Conservation (phyloP, 2,888 invertebrate species). For the Ferrisia virgata region DNA sequence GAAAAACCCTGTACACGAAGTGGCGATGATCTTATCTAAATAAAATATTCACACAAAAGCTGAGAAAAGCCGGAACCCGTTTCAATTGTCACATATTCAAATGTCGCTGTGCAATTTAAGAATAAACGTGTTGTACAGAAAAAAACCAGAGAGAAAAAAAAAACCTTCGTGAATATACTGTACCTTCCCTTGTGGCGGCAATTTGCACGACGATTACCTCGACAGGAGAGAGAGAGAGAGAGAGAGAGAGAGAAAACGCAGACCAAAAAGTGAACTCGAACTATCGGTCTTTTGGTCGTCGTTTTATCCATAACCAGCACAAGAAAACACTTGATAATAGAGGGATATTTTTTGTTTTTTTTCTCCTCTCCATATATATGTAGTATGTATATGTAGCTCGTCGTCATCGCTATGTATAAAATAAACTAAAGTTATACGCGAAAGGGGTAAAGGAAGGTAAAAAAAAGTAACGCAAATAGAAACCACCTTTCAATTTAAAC, state of each 20-base stretch:
- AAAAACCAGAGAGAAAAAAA: too few species aligned
- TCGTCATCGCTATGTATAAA: too few species aligned
- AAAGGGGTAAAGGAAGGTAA: not conserved
- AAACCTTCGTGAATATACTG: not conserved
- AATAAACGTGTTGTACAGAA: not conserved
- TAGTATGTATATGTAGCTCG: too few species aligned
- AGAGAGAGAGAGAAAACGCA: not conserved
- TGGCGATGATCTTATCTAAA: not conserved
- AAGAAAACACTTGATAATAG: not conserved
- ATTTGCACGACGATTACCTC: not conserved
- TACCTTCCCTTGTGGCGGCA: conserved; percentile 1
- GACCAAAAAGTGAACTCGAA: conserved; percentile 9
- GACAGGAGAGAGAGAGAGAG: not conserved
- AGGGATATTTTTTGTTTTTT: too few species aligned
- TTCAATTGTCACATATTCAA: conserved; percentile 11
- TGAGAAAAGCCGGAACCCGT: conserved; percentile 3
- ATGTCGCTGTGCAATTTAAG: conserved; percentile 4
- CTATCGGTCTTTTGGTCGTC: not conserved
- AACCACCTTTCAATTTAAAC: not conserved
- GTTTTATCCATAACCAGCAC: conserved; percentile 14
- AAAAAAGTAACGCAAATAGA: not conserved
- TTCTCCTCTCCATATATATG: too few species aligned
- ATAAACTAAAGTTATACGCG: not conserved
- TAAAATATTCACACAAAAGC: conserved; percentile 9
- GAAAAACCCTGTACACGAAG: not conserved